Conservation (phyloP, 1,140 invertebrate species). For the Caenorhabditis remanei region DNA sequence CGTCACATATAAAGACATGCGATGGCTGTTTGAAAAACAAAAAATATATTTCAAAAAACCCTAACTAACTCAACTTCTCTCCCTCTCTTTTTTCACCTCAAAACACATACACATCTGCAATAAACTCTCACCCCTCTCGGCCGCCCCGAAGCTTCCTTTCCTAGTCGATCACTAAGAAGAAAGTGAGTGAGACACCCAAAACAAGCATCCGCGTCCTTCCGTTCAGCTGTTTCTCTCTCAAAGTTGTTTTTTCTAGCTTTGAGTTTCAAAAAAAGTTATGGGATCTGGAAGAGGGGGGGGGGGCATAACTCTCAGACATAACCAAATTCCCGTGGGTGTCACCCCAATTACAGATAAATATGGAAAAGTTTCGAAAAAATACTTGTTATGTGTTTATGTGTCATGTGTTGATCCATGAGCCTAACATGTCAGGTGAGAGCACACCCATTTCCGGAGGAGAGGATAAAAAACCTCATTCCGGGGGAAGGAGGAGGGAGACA, state of each 20-base stretch:
- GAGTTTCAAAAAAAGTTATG: not conserved
- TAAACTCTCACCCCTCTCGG: not conserved
- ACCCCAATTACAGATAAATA: constrained; percentile 47
- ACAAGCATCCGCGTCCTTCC: constrained; percentile 49
- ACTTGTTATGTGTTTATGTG: not conserved
- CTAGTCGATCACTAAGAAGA: constrained; percentile 12
- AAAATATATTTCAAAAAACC: constrained; percentile 1
- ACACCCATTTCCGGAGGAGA: constrained; percentile 40
- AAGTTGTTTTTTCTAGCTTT: too few relatives aligned
- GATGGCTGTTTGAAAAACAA: not conserved
- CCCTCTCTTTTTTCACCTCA: not conserved
- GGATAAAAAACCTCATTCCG: constrained; percentile 26
- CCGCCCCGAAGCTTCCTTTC: not conserved
- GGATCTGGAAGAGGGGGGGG: too few relatives aligned
- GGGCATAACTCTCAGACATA: not conserved
- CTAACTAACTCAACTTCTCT: constrained; percentile 16
- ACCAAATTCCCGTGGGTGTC: constrained; percentile 10
- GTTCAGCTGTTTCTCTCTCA: not conserved
- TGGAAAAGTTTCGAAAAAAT: not conserved
- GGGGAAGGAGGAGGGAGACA: not conserved
- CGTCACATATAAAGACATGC: too few relatives aligned
- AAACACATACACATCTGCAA: constrained; percentile 36
- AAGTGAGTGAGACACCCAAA: not conserved
- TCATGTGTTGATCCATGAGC: constrained; percentile 47
- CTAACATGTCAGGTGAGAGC: constrained; percentile 38